Conservation (phyloP, 2,797 vertebrate species). For the Ambastaia sidthimunki region DNA sequence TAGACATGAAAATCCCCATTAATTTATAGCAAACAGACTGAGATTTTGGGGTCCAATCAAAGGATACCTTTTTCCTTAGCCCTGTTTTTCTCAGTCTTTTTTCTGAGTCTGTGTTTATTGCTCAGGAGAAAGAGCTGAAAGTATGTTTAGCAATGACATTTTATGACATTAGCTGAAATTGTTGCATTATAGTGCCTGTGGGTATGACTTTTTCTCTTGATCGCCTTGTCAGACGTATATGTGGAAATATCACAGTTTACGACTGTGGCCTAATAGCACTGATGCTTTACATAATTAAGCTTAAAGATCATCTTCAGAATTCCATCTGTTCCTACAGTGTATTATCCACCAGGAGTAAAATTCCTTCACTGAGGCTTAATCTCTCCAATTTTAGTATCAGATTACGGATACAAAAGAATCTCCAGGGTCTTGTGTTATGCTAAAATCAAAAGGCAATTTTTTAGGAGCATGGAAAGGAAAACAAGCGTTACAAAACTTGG, state of each 20-base stretch:
- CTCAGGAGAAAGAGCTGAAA: conserved; percentile 17
- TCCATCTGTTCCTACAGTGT: conserved; percentile 5
- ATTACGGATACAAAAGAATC: conserved; percentile 53
- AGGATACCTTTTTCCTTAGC: conserved; percentile 20
- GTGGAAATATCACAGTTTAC: conserved; percentile 20
- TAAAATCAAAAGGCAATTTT: conserved; percentile 53
- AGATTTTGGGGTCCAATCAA: conserved; percentile 27
- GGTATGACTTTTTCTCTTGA: conserved; percentile 3
- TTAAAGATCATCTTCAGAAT: neutral
- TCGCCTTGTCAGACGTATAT: neutral
- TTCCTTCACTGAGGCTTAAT: conserved; percentile 51
- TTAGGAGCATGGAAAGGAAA: conserved; percentile 57
- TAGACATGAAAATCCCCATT: conserved; percentile 16
- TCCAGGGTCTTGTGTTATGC: conserved; percentile 57
- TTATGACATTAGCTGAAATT: neutral
- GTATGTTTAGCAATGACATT: neutral
- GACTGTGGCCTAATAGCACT: neutral
- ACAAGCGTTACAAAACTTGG: conserved; percentile 70
- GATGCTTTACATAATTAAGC: conserved; percentile 10
- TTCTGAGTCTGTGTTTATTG: conserved; percentile 7
- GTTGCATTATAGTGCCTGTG: conserved; percentile 18
- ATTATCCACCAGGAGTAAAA: conserved; percentile 43
- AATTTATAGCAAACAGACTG: conserved; percentile 59
- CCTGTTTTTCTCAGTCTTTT: neutral
- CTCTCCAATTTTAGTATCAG: conserved; percentile 19